Evolutionary conservation across 2,113 vertebrate species (phyloP), one percentile per base, ranked within the genome.

Genomic region (Upupa epops): DNA sequence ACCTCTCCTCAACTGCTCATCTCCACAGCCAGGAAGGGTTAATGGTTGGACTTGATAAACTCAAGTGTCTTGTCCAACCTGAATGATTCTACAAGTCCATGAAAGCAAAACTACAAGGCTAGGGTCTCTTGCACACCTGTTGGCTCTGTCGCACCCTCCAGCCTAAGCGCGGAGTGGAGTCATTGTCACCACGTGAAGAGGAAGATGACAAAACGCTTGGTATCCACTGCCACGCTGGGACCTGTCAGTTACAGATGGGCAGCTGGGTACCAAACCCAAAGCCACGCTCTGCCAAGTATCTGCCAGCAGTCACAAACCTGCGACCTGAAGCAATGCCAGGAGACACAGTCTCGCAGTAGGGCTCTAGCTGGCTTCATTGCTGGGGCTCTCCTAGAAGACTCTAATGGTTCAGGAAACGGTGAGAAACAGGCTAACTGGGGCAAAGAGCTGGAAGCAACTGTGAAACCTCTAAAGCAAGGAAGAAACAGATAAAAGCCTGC

Each of bases 161-260:
- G 36, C 7, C 32, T 32, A 25, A 5, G 34, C 0, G 0, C 37
- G 31, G 29, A 37, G 56, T 81, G 48, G 34, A 61, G 45, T 49
- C 59, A 68, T 16, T 6, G 0, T 12, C 0, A 0, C 22, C 1
- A 1, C 36, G 31, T 2, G 1, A 15, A 31, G 69, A 68, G 7
- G 9, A 34, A 26, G 16, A 18, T 0, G 1, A 58, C 2, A 16
- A 45, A 75, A 25, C 1, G 2, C 40, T 61, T 4, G 0, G n/a
- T 24, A 37, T 3, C 15, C 29, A 26, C 24, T n/a, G 32, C 83
- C 45, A 0, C 0, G 0, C 40, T 12, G 48, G 13, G 42, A 42
- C 12, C 42, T 31, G 76, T 13, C 81, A 51, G 49, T 56, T 42
- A 20, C 32, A 79, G 60, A 32, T 65, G 48, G 29, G 34, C 76